Evolutionary conservation across 2,888 invertebrate species (phyloP).

Genomic region (Eupithecia tripunctaria): DNA sequence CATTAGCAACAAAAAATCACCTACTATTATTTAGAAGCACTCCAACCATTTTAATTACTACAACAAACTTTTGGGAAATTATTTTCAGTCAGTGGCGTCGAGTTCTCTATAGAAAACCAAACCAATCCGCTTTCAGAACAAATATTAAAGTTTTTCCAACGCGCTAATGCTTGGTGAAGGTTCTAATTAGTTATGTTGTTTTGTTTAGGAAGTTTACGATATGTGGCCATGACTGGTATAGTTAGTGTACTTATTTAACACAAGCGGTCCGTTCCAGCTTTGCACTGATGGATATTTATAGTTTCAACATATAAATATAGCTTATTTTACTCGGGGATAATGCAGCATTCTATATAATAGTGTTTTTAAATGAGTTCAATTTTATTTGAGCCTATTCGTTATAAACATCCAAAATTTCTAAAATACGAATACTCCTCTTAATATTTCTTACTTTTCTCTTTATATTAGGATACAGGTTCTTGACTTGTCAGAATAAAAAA

Average conservation of each 20-base stretch:
- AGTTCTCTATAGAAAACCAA: neutral
- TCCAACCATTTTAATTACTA: neutral
- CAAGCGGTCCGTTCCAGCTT: too few species aligned
- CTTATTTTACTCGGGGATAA: too few species aligned
- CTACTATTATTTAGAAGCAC: neutral
- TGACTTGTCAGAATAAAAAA: neutral
- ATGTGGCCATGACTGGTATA: neutral
- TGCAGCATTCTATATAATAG: too few species aligned
- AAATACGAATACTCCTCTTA: too few species aligned
- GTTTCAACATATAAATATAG: too few species aligned
- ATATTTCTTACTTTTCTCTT: too few species aligned
- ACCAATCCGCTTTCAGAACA: neutral
- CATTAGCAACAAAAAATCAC: neutral
- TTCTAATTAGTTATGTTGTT: constrained; percentile 58
- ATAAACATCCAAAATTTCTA: too few species aligned
- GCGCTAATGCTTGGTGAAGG: constrained; percentile 29
- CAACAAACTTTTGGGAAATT: neutral
- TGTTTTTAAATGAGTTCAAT: too few species aligned
- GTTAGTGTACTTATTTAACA: too few species aligned
- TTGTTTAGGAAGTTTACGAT: constrained; percentile 50
- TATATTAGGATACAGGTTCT: too few species aligned
- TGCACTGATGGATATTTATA: too few species aligned
- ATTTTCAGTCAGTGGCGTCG: neutral
- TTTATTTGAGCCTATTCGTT: too few species aligned
- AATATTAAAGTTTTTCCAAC: neutral